Evolutionary conservation across 2,888 invertebrate genomes (phyloP), one percentile per base, ranked within the genome.

Genomic region (Zygogramma bicolorata): DNA sequence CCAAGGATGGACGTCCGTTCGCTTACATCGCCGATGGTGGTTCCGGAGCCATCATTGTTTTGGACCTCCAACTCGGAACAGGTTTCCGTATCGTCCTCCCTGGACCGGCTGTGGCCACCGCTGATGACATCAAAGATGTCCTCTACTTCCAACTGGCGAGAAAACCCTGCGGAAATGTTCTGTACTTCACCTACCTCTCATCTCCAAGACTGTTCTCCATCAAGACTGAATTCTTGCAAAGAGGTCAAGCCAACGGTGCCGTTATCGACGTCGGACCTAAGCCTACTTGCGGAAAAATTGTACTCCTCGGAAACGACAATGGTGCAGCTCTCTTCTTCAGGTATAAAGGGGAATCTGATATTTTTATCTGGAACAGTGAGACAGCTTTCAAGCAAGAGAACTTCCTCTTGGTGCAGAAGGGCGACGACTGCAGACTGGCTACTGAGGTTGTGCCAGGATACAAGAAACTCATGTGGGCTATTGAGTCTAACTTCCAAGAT

Each of bases 11-110:
- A 3, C 89, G 89, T 58, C 89, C 91, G 27, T 93, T 89, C 81
- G 88, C 92, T 80, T 92, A 93, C 81, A 88, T 93, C 18, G 91
- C 92, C 46, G 94, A 94, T 83, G 93, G 94, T 0, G 91, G 92
- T 0, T 90, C 91, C 46, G 89, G 93, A 7, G 89, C 92, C 13
- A 90, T 93, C 61, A 87, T 93, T 7, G 93, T 94, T 0, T 91
- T 91, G 81, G 92, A 94, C 81, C 89, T 92, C 2, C 88, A 90
- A 8, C 88, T 89, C 2, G 89, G 89, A 72, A 89, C 89, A 7
- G 91, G 92, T 5, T 93, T 91, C 86, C 88, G 93, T 3, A 91
- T 93, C 0, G 88, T 92, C 0, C 84, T 92, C 27, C 92, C 92
- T 0, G 88, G 89, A 79, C 89, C 89, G 0, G 88, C 90, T 0